Percentiles rank a stretch among this genome's conserved stretches.
Evolutionary conservation across 2,888 invertebrate species (phyloP).

Genomic region (Poecilobothrus nobilitatus): DNA sequence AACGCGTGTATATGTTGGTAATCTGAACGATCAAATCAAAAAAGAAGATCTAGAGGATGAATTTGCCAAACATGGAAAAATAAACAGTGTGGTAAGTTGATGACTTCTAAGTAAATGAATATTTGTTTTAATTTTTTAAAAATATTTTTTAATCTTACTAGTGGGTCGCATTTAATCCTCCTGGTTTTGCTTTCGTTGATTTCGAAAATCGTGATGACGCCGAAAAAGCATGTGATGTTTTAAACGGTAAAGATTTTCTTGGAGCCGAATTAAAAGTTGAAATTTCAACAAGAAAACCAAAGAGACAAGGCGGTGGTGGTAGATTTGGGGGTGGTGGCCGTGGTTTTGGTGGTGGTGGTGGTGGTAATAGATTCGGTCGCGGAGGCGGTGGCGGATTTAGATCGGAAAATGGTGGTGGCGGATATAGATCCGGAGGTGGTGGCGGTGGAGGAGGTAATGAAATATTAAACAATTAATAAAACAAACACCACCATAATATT

Average conservation of each 20-base stretch:
- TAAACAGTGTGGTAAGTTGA: slow-evolving; percentile 59
- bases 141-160: neutral
- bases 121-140: too few species aligned
- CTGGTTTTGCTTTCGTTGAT: slow-evolving; percentile 90
- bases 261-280: slow-evolving; percentile 83
- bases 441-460: slow-evolving; percentile 25
- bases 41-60: slow-evolving; percentile 86
- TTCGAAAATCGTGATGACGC: slow-evolving; percentile 83
- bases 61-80: slow-evolving; percentile 85
- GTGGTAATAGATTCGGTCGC: slow-evolving; percentile 44
- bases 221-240: slow-evolving; percentile 72
- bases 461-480: neutral
- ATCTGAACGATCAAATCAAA: slow-evolving; percentile 78
- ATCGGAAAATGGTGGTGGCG: slow-evolving; percentile 42
- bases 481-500: slow-evolving; percentile 28
- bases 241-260: slow-evolving; percentile 80
- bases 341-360: slow-evolving; percentile 45
- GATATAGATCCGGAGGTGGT: slow-evolving; percentile 22
- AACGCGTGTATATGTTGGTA: slow-evolving; percentile 84
- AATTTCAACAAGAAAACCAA: slow-evolving; percentile 71
- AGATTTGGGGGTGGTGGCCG: slow-evolving; percentile 44
- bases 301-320: slow-evolving; percentile 50
- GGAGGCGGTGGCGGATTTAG: slow-evolving; percentile 45
- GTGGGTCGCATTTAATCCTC: slow-evolving; percentile 88
- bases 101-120: too few species aligned